A percentile compares a stretch with the other conserved stretches of the same genome.
Conservation (phyloP, 1,140 invertebrate genomes). For the Brachionus plicatilis region DNA sequence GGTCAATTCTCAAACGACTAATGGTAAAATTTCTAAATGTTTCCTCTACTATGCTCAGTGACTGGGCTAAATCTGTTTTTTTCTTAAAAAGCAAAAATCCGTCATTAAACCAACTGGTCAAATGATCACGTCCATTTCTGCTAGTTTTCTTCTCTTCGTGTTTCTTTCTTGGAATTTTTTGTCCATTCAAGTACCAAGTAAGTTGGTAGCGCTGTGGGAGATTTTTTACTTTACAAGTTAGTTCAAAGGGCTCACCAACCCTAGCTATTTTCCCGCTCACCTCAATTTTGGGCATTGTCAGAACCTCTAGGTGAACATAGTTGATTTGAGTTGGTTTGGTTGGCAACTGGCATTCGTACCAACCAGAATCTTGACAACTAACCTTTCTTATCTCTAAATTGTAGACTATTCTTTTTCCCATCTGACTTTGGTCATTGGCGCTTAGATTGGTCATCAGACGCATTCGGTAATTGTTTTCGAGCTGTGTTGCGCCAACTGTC, state of each 20-base stretch:
- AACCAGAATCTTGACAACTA: background rate
- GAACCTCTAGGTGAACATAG: slow-evolving; percentile 20
- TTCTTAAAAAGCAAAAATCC: background rate
- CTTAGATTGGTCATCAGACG: background rate
- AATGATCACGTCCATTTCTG: background rate
- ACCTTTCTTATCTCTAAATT: slow-evolving; percentile 36
- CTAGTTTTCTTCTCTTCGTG: background rate
- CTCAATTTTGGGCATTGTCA: background rate
- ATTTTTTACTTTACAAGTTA: slow-evolving; percentile 7
- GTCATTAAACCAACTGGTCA: background rate
- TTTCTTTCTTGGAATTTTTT: background rate
- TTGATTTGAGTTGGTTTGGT: slow-evolving; percentile 36
- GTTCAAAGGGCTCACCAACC: background rate
- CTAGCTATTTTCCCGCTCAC: background rate
- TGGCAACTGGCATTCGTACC: slow-evolving; percentile 37
- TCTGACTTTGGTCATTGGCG: background rate
- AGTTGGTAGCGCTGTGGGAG: background rate
- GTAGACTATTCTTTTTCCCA: background rate
- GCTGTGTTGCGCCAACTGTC: slow-evolving; percentile 12
- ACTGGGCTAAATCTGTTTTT: background rate
- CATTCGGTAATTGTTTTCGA: slow-evolving; percentile 4
- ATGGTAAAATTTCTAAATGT: background rate
- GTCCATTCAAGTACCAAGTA: background rate
- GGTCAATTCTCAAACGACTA: background rate
- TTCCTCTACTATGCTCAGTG: background rate